Conservation (phyloP, 1,140 invertebrate species). For the Trachymyrmex septentrionalis region DNA sequence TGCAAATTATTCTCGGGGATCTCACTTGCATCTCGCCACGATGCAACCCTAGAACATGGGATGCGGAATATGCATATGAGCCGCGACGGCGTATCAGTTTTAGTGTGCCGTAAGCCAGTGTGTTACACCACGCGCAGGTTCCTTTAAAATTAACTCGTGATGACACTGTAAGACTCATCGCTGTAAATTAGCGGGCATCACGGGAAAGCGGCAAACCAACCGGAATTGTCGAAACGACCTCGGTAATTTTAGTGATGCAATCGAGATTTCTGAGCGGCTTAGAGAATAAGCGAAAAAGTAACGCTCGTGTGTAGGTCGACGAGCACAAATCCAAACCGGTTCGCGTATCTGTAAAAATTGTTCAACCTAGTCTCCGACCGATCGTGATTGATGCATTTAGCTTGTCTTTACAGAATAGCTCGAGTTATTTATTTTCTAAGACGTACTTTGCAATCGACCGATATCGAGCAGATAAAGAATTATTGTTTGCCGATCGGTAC, state of each 20-base stretch:
- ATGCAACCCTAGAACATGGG: constrained; percentile 41
- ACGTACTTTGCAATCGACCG: not conserved
- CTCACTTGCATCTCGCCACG: constrained; percentile 17
- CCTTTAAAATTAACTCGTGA: constrained; percentile 53
- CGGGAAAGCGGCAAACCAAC: not conserved
- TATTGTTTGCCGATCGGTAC: not conserved
- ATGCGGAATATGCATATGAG: constrained; percentile 45
- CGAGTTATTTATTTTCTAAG: not conserved
- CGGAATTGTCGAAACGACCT: constrained; percentile 3
- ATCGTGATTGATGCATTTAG: not conserved
- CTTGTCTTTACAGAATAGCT: not conserved
- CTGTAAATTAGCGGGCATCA: constrained; percentile 23
- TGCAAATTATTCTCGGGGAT: constrained; percentile 57
- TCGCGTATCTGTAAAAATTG: not conserved
- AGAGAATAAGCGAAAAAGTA: not conserved
- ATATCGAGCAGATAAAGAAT: constrained; percentile 17
- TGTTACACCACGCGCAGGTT: constrained; percentile 30
- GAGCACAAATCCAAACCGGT: not conserved
- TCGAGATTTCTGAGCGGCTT: not conserved
- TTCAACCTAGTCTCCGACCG: too few species aligned
- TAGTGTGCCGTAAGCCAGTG: constrained; percentile 41
- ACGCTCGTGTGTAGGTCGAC: not conserved
- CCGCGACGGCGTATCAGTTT: constrained; percentile 35
- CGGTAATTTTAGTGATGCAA: not conserved
- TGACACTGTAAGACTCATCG: constrained; percentile 7